These are phyloP conservation scores for Phrynosoma blainvillii DNA, from an alignment of 2,113 vertebrate species.

Conservation along the genomic window DNA sequence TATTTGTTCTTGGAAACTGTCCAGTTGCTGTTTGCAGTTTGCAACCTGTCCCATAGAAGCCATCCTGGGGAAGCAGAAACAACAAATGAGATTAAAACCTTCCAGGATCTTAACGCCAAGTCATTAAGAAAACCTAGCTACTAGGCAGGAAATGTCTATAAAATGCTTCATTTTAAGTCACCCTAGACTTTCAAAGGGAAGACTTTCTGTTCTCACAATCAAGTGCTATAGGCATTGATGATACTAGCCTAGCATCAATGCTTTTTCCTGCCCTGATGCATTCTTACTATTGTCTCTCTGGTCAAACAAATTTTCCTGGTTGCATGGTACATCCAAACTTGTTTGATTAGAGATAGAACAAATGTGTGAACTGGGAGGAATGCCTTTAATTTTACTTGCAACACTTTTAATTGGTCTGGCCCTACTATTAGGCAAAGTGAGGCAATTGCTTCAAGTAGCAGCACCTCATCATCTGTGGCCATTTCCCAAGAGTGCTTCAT, in stretches of 20 bases:
- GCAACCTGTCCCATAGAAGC: accelerated
- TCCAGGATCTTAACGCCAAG: not conserved
- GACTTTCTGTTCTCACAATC: not conserved
- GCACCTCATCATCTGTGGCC: too few relatives aligned
- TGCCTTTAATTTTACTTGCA: not conserved
- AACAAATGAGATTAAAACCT: not conserved
- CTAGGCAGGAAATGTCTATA: not conserved
- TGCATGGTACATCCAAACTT: too few relatives aligned
- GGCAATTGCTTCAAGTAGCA: too few relatives aligned
- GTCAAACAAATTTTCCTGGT: too few relatives aligned
- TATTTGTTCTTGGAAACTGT: constrained; percentile 38
- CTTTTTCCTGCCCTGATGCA: too few relatives aligned
- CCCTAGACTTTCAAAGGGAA: not conserved
- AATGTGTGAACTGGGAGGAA: not conserved
- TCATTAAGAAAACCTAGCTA: not conserved
- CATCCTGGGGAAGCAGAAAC: not conserved
- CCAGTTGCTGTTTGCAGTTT: accelerated
- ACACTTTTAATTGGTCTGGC: not conserved
- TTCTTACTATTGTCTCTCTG: too few relatives aligned
- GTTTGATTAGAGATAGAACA: not conserved
- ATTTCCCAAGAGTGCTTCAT: too few relatives aligned
- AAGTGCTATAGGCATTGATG: too few relatives aligned
- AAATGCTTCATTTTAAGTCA: not conserved
- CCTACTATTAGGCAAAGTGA: too few relatives aligned
- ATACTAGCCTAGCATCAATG: not conserved